These are phyloP conservation scores for Allolobophora icterica DNA, from an alignment of 2,888 invertebrate genomes.

Conservation along the genomic window DNA sequence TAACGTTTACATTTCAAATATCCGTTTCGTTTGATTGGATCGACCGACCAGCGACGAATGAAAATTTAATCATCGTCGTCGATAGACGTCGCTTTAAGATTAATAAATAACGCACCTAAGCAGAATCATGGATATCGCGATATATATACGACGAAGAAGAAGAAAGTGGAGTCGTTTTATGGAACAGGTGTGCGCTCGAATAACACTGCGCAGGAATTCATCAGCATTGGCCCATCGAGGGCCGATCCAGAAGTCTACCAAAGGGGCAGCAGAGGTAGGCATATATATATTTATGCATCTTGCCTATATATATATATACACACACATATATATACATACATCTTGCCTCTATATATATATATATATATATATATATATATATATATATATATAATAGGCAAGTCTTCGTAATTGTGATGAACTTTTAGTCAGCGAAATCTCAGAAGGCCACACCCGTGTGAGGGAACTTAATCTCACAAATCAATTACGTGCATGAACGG, in stretches of 20 bases:
- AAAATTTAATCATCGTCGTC: conserved; percentile 1
- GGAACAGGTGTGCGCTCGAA: not conserved
- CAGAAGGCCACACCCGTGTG: not conserved
- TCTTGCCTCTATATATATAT: too few species aligned
- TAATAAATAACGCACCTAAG: not conserved
- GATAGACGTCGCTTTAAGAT: not conserved
- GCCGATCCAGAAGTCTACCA: not conserved
- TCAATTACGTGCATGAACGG: not conserved
- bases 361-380: too few species aligned
- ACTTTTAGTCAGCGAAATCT: not conserved
- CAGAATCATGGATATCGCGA: not conserved
- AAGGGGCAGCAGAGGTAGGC: too few species aligned
- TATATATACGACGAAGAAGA: not conserved
- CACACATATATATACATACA: too few species aligned
- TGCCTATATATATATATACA: too few species aligned
- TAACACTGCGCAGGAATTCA: not conserved
- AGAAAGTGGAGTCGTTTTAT: not conserved
- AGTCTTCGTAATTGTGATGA: not conserved
- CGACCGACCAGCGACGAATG: not conserved
- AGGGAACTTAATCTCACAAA: not conserved
- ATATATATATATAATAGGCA: too few species aligned
- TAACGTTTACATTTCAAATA: conserved; percentile 1
- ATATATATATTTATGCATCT: too few species aligned
- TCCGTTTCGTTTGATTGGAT: not conserved
- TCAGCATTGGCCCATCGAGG: too few species aligned